Evolutionary conservation across 2,113 vertebrate species (phyloP).

Genomic region (Platichthys flesus): DNA sequence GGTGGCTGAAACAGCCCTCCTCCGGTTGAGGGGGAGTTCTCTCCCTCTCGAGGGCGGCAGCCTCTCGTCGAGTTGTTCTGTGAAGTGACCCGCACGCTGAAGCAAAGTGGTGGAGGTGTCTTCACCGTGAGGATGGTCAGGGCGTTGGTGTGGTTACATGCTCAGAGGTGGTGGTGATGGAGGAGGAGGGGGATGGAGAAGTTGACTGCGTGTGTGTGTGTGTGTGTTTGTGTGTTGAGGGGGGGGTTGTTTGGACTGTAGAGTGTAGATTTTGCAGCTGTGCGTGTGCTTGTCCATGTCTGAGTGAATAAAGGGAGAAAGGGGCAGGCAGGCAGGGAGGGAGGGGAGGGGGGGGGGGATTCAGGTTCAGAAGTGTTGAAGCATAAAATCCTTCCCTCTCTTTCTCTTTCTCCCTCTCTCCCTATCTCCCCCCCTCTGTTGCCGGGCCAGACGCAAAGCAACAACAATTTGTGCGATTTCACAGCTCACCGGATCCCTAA

Average conservation of each 20-base stretch:
- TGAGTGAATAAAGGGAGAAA: conserved; percentile 68
- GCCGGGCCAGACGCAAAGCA: conserved; percentile 80
- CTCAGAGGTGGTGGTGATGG: conserved; percentile 24
- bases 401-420: conserved; percentile 43
- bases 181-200: conserved; percentile 3
- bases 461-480: conserved; percentile 88
- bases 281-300: conserved; percentile 75
- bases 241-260: conserved; percentile 30
- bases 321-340: conserved; percentile 20
- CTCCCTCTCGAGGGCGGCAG: conserved; percentile 66
- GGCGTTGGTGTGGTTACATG: conserved; percentile 12
- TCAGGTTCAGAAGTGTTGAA: conserved; percentile 84
- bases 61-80: conserved; percentile 70
- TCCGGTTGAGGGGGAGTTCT: conserved; percentile 42
- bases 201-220: conserved; percentile 34
- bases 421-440: conserved; percentile 65
- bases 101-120: conserved; percentile 82
- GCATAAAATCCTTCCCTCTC: conserved; percentile 79
- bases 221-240: conserved; percentile 24
- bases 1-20: conserved; percentile 57
- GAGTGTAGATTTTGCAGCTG: conserved; percentile 73
- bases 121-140: conserved; percentile 45
- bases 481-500: conserved; percentile 82
- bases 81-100: conserved; percentile 81
- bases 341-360: conserved; percentile 4